These are phyloP conservation scores for Nephila pilipes DNA, from an alignment of 1,140 invertebrate species.

Conservation along the genomic window DNA sequence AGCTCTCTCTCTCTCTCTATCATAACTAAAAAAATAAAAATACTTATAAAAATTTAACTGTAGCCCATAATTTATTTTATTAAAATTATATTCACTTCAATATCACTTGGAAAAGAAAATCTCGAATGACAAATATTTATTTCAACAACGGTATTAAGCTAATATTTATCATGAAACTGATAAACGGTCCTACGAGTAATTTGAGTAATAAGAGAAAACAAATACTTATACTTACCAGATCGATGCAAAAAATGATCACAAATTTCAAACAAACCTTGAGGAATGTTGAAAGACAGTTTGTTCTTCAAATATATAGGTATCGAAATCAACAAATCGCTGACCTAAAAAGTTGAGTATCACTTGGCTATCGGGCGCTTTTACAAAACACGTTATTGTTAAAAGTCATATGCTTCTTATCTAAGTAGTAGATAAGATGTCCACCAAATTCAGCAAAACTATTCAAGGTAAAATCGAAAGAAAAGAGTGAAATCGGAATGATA, in stretches of 20 bases:
- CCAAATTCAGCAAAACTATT: not conserved
- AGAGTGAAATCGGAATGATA: not conserved
- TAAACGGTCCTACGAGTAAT: not conserved
- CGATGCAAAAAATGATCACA: not conserved
- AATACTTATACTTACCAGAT: conserved; percentile 11
- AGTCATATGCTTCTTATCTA: not conserved
- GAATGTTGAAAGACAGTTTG: not conserved
- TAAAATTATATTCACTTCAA: too few species aligned
- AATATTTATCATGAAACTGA: not conserved
- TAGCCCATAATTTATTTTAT: too few species aligned
- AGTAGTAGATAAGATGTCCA: not conserved
- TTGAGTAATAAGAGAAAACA: not conserved
- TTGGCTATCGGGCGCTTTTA: not conserved
- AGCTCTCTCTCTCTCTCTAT: too few species aligned
- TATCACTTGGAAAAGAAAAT: too few species aligned
- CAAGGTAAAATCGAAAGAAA: not conserved
- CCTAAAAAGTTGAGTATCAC: not conserved
- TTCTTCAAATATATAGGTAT: not conserved
- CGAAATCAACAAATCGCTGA: not conserved
- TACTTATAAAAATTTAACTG: too few species aligned
- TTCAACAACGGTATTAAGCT: too few species aligned
- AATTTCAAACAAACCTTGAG: not conserved
- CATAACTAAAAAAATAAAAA: too few species aligned
- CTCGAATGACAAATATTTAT: too few species aligned
- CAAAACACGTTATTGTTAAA: not conserved